Evolutionary conservation across 2,888 invertebrate species (phyloP).

Genomic region (Phasia obesa): DNA sequence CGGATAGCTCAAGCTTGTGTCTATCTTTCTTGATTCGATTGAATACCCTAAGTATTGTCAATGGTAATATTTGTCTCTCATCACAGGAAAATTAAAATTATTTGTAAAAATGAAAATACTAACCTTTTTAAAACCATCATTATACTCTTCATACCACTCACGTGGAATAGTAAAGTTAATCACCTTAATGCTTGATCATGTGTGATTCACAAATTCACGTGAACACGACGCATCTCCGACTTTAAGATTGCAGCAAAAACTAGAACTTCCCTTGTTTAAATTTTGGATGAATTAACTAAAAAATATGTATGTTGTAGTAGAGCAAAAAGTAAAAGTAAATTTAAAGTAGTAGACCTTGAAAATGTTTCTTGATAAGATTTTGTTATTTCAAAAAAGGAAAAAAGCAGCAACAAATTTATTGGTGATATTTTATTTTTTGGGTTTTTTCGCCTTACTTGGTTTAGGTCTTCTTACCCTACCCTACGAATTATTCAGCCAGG

Average conservation of each 20-base stretch:
- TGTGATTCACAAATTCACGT: too few relatives aligned
- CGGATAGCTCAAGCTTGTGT: too few relatives aligned
- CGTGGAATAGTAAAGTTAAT: too few relatives aligned
- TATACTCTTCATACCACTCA: too few relatives aligned
- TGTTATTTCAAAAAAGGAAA: not conserved
- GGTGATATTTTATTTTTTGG: constrained; percentile 43
- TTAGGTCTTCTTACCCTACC: constrained; percentile 42
- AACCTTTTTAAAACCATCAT: too few relatives aligned
- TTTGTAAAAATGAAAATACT: too few relatives aligned
- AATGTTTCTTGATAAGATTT: constrained; percentile 3
- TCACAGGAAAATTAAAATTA: too few relatives aligned
- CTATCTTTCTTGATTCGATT: too few relatives aligned
- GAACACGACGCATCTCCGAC: too few relatives aligned
- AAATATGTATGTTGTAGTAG: constrained; percentile 6
- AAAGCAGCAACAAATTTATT: constrained; percentile 50
- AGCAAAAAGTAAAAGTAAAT: constrained; percentile 38
- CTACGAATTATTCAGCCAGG: not conserved
- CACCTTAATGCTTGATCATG: too few relatives aligned
- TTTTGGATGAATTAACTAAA: constrained; percentile 6
- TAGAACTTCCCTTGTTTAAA: constrained; percentile 30
- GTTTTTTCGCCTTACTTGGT: constrained; percentile 6
- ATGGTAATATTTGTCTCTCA: too few relatives aligned
- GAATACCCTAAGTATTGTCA: too few relatives aligned
- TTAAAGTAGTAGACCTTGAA: constrained; percentile 51
- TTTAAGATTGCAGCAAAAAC: constrained; percentile 26